Evolutionary conservation across 2,113 vertebrate species (phyloP), one percentile per base, ranked within the genome.

Genomic region (Podarcis raffonei): DNA sequence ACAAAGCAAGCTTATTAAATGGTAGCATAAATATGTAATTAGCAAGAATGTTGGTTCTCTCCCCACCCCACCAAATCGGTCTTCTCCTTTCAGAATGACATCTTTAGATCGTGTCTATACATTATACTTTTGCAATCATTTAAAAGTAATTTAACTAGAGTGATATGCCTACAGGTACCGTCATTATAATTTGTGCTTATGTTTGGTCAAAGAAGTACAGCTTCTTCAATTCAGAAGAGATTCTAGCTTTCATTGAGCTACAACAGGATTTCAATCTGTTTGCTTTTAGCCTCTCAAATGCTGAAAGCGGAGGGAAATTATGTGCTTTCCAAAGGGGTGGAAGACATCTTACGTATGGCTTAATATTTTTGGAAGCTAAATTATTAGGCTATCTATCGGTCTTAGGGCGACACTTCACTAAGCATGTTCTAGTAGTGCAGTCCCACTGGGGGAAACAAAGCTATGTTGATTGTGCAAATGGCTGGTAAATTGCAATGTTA

Each of bases 51-150:
- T 20, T 53, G 68, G 30, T 83, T 8, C 48, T 53, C 48, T 53
- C 48, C 9, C 48, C 48, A 48, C 42, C 4, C 59, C 3, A 15
- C 59, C 92, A 76, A 89, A 65, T 18, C 23, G 81, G n/a, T 81
- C 88, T 74, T 78, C 42, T 27, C 88, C 85, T 89, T 91, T 89
- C 66, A 86, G 48, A 83, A 69, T 74, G 90, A 86, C 87, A 89
- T 9, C 20, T 0, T 1, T 42, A 87, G 76, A 39, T n/a, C 69
- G 12, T 68, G 74, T 16, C 85, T 78, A 27, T 81, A 81, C 57
- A 72, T 23, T 66, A 78, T 39, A 78, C 1, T 23, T 82, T 57
- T 57, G 20, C 53, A 18, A 22, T 59, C 79, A n/a, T 79, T 59
- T 66, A 77, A 48, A 91, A 1, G 22, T 74, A 69, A 84, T 82